Percentiles rank a stretch among this genome's conserved stretches.
phyloP scores from a whole-genome alignment of 2,113 vertebrate genomes.

The Hippopotamus amphibius region DNA sequence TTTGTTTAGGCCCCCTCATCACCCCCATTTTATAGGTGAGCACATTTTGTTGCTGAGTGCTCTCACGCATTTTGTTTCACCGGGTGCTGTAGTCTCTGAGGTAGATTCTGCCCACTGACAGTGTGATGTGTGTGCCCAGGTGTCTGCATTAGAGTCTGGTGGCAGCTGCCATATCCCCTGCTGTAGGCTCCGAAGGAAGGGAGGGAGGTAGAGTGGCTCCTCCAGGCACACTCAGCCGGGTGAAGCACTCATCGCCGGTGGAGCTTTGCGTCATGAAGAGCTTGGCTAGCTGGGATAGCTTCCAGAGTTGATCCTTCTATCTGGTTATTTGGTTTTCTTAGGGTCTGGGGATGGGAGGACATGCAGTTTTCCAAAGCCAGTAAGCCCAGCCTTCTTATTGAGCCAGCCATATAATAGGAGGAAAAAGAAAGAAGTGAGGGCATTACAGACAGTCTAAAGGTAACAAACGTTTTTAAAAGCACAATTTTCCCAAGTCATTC shows the following conservation, averaged over 20 bases:
- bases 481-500: background rate
- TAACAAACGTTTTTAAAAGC: background rate
- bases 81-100: background rate
- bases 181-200: background rate
- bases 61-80: background rate
- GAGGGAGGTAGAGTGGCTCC: background rate
- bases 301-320: background rate
- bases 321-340: background rate
- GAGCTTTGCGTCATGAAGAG: background rate
- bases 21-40: background rate
- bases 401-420: background rate
- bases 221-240: background rate
- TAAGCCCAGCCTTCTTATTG: background rate
- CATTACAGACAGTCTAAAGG: background rate
- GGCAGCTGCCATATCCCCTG: rapidly evolving
- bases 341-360: background rate
- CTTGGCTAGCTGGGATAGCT: background rate
- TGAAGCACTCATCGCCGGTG: background rate
- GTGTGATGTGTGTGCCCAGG: background rate
- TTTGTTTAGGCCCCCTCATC: background rate
- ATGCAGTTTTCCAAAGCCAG: background rate
- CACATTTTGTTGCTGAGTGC: background rate
- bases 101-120: background rate
- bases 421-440: background rate
- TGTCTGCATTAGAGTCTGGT: background rate